Conservation (phyloP, 2,888 invertebrate species). For the Eurytoma adleriae region DNA sequence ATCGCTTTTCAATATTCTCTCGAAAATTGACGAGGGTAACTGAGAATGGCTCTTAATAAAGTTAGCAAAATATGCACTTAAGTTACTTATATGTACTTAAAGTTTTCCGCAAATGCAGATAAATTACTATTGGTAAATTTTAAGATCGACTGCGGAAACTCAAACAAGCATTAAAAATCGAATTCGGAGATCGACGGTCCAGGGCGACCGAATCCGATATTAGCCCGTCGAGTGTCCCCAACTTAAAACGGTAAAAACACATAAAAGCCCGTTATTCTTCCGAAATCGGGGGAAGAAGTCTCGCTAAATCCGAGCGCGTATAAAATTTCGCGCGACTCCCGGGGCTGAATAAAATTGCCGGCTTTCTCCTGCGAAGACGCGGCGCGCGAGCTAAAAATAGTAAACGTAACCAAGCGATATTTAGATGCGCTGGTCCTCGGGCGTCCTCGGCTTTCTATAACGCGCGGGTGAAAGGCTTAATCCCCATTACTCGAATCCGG, state of each 20-base stretch:
- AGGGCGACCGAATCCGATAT: too few relatives aligned
- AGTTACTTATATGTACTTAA: too few relatives aligned
- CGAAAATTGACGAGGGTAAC: too few relatives aligned
- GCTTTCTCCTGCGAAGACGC: neutral
- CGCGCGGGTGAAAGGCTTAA: slow-evolving; percentile 32
- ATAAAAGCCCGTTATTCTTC: slow-evolving; percentile 21
- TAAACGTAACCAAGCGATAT: slow-evolving; percentile 21
- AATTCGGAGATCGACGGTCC: too few relatives aligned
- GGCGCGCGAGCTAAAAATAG: neutral
- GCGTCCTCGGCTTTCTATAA: neutral
- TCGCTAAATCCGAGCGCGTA: slow-evolving; percentile 21
- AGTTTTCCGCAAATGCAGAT: too few relatives aligned
- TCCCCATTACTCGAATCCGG: slow-evolving; percentile 52
- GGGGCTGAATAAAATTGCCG: slow-evolving; percentile 33
- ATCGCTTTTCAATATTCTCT: too few relatives aligned
- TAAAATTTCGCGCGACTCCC: slow-evolving; percentile 45
- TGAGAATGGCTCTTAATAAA: too few relatives aligned
- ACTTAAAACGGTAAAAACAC: neutral
- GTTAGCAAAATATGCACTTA: too few relatives aligned
- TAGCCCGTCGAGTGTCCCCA: too few relatives aligned
- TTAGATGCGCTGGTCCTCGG: slow-evolving; percentile 29
- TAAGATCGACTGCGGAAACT: too few relatives aligned
- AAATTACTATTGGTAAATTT: too few relatives aligned
- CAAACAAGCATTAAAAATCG: too few relatives aligned
- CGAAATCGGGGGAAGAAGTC: slow-evolving; percentile 15